Evolutionary conservation across 2,113 vertebrate genomes (phyloP).

Genomic region (Calyptomena viridis): DNA sequence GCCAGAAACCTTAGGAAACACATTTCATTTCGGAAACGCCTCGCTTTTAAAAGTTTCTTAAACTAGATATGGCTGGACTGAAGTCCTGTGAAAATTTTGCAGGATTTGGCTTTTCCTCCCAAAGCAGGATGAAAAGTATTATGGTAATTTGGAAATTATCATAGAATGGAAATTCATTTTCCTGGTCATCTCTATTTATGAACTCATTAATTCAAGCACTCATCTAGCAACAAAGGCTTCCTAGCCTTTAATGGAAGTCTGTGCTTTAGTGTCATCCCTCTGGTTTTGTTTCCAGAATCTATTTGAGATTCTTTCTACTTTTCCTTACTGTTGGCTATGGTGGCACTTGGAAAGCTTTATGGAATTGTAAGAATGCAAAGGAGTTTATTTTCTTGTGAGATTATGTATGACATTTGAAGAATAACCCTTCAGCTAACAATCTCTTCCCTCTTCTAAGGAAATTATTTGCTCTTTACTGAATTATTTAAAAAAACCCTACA

Average conservation of each 20-base stretch:
- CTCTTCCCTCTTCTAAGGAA: background rate
- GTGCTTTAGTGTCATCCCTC: background rate
- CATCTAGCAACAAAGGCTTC: background rate
- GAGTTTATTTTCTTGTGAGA: background rate
- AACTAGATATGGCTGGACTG: slow-evolving; percentile 33
- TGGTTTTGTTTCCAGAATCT: background rate
- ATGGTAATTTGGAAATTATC: slow-evolving; percentile 43
- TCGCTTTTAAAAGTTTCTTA: slow-evolving; percentile 37
- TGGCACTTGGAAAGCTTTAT: background rate
- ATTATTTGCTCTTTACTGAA: background rate
- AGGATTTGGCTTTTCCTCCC: slow-evolving; percentile 7
- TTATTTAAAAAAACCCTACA: background rate
- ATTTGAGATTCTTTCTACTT: background rate
- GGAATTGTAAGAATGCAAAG: background rate
- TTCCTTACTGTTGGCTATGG: background rate
- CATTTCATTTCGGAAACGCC: slow-evolving; percentile 36
- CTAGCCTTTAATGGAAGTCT: background rate
- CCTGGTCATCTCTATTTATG: background rate
- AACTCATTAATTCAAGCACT: background rate
- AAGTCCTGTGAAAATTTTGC: slow-evolving; percentile 38
- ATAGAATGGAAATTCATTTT: slow-evolving; percentile 46
- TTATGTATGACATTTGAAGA: background rate
- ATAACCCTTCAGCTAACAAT: background rate
- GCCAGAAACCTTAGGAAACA: slow-evolving; percentile 5
- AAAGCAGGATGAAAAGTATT: slow-evolving; percentile 32